These are phyloP conservation scores for Coenonympha arcania DNA, from an alignment of 2,888 invertebrate species.

Conservation along the genomic window DNA sequence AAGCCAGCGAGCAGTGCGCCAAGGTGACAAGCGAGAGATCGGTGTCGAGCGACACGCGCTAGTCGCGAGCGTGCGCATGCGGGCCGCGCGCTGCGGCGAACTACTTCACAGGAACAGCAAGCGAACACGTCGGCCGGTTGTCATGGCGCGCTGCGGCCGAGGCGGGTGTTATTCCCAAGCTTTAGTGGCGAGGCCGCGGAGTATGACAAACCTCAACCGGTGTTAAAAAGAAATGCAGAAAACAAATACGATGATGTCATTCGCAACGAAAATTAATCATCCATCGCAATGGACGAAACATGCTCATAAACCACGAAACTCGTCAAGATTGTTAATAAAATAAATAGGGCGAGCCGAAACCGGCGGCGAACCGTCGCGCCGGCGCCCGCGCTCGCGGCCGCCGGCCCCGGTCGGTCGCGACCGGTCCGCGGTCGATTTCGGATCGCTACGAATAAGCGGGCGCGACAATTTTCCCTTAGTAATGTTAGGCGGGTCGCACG, in stretches of 20 bases:
- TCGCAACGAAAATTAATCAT: constrained; percentile 39
- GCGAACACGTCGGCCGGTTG: constrained; percentile 22
- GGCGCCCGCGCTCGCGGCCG: constrained; percentile 26
- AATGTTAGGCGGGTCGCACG: constrained; percentile 48
- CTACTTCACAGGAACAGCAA: constrained; percentile 22
- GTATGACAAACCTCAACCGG: constrained; percentile 21
- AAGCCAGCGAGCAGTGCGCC: constrained; percentile 11
- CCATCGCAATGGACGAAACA: constrained; percentile 47
- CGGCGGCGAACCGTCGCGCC: too few relatives aligned
- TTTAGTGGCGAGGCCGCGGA: constrained; percentile 5
- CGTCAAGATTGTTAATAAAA: constrained; percentile 43
- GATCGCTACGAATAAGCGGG: constrained; percentile 44
- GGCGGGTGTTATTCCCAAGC: constrained; percentile 18
- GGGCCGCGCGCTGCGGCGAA: constrained; percentile 6
- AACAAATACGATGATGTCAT: constrained; percentile 21
- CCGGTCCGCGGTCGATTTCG: constrained; percentile 44
- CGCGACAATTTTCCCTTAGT: constrained; percentile 71
- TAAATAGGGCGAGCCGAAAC: constrained; percentile 40
- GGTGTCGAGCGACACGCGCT: constrained; percentile 5
- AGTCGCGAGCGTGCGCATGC: neutral
- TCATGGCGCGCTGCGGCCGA: constrained; percentile 4
- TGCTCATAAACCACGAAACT: constrained; percentile 47
- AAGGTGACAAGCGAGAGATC: constrained; percentile 3
- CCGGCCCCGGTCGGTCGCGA: constrained; percentile 18
- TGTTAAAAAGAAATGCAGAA: constrained; percentile 19